Conservation (phyloP, 2,113 vertebrate species). For the Diadophis punctatus region DNA sequence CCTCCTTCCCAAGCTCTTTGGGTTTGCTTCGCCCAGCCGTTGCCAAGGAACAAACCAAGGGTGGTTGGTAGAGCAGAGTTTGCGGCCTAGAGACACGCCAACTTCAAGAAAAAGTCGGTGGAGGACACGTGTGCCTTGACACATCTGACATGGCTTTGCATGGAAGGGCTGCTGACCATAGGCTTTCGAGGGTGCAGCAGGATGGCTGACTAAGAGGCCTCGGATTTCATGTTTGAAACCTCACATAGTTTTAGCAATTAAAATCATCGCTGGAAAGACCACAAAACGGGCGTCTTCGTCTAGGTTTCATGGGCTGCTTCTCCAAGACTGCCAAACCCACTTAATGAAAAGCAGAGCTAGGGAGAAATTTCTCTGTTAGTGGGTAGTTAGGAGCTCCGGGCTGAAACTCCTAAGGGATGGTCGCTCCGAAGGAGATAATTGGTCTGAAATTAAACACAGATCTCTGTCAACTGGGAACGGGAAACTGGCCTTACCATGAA, state of each 20-base stretch:
- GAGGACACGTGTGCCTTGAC: not conserved
- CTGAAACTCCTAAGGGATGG: conserved; percentile 40
- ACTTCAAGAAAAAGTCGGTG: not conserved
- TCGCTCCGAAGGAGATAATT: conserved; percentile 32
- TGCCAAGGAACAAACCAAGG: not conserved
- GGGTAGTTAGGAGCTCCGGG: conserved; percentile 54
- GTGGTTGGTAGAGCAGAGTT: not conserved
- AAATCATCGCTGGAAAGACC: conserved; percentile 38
- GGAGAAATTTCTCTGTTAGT: conserved; percentile 10
- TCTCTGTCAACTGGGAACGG: not conserved
- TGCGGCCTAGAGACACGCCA: not conserved
- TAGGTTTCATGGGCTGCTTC: not conserved
- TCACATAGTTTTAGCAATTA: conserved; percentile 59
- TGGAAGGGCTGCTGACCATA: not conserved
- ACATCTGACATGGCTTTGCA: not conserved
- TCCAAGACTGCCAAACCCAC: conserved; percentile 24
- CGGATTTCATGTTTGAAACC: conserved; percentile 1
- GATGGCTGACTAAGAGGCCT: not conserved
- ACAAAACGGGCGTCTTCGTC: conserved; percentile 38
- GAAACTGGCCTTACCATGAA: not conserved
- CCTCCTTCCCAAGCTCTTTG: not conserved
- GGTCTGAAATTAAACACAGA: conserved; percentile 30
- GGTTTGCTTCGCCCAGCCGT: not conserved
- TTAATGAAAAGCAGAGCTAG: conserved; percentile 33
- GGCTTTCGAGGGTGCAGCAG: not conserved